phyloP scores from a whole-genome alignment of 2,888 invertebrate species.

The Seira sanloemensis region DNA sequence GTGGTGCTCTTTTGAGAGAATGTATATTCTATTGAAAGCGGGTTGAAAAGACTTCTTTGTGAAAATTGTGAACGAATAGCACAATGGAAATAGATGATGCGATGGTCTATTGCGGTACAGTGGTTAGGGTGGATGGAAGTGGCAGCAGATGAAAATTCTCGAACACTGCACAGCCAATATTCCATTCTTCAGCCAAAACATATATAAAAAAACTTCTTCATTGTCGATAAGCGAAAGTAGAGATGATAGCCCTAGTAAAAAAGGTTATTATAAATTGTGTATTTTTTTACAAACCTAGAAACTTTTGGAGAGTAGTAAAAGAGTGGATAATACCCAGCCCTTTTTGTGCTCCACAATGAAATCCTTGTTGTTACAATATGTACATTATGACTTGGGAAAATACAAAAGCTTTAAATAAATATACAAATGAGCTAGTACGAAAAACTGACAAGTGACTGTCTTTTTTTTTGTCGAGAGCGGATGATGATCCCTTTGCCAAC shows the following conservation, averaged over 20 bases:
- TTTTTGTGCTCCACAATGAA: neutral
- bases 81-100: neutral
- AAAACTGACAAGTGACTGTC: slow-evolving; percentile 8
- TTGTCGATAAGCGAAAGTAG: neutral
- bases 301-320: neutral
- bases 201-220: neutral
- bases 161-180: neutral
- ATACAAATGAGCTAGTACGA: slow-evolving; percentile 21
- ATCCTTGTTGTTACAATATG: slow-evolving; percentile 8
- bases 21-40: neutral
- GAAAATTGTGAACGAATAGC: neutral
- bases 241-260: neutral
- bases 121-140: neutral
- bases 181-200: neutral
- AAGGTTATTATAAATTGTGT: neutral
- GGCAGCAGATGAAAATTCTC: slow-evolving; percentile 1
- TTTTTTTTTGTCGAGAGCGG: neutral
- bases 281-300: neutral
- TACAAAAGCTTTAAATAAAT: neutral
- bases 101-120: slow-evolving; percentile 1
- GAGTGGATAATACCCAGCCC: neutral
- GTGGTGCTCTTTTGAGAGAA: neutral
- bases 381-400: neutral
- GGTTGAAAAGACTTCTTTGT: neutral
- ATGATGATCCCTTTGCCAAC: slow-evolving; percentile 17